A percentile compares a stretch with the other conserved stretches of the same genome.
These are phyloP conservation scores for Lingula anatina DNA, from an alignment of 2,888 invertebrate species.

Conservation along the genomic window DNA sequence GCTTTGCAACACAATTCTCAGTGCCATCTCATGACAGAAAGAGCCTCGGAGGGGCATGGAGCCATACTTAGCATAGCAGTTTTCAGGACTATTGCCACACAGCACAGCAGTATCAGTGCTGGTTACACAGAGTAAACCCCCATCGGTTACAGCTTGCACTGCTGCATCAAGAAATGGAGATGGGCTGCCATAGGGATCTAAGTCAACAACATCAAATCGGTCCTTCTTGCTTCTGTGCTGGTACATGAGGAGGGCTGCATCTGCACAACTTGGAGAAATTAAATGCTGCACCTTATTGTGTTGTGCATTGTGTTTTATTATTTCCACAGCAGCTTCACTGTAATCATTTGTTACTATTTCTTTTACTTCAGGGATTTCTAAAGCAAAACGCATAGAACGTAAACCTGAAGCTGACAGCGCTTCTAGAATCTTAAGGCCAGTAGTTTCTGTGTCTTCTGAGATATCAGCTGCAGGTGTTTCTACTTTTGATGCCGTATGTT, in stretches of 20 bases:
- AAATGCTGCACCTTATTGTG: slow-evolving; percentile 71
- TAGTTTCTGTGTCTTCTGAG: no score
- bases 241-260: slow-evolving; percentile 64
- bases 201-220: slow-evolving; percentile 83
- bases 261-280: slow-evolving; percentile 72
- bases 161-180: slow-evolving; percentile 69
- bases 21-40: slow-evolving; percentile 81
- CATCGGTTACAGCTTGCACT: slow-evolving; percentile 44
- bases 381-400: slow-evolving; percentile 91
- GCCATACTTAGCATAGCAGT: slow-evolving; percentile 90
- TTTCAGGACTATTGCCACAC: slow-evolving; percentile 92
- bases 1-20: slow-evolving; percentile 86
- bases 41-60: slow-evolving; percentile 78
- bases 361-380: slow-evolving; percentile 77
- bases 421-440: slow-evolving; percentile 67
- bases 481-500: slow-evolving; percentile 1
- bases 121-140: slow-evolving; percentile 86
- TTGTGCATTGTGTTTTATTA: slow-evolving; percentile 75
- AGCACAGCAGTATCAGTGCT: slow-evolving; percentile 93
- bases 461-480: neutral
- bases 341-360: slow-evolving; percentile 84
- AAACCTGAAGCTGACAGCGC: slow-evolving; percentile 94
- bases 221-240: slow-evolving; percentile 61
- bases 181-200: slow-evolving; percentile 97
- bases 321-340: slow-evolving; percentile 74